Percentiles rank a stretch among this genome's conserved stretches.
Evolutionary conservation across 2,888 invertebrate genomes (phyloP).

Genomic region (Augiades crinisus): DNA sequence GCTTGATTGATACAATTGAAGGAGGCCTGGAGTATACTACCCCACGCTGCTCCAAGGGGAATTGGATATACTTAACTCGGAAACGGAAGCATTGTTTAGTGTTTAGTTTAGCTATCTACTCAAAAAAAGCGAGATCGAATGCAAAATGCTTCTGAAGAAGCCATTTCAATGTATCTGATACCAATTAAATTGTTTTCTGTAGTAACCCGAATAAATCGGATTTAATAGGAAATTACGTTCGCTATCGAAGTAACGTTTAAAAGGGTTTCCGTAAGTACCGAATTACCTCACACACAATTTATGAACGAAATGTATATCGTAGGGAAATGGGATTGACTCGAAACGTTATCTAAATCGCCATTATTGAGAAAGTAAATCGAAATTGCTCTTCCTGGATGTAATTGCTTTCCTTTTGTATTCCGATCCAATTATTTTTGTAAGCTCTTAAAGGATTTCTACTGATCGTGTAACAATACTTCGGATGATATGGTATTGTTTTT

Average conservation of each 20-base stretch:
- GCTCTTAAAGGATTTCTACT: constrained; percentile 65
- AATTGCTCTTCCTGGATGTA: constrained; percentile 63
- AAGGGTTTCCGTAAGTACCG: constrained; percentile 13
- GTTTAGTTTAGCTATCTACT: too few relatives aligned
- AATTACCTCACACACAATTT: constrained; percentile 22
- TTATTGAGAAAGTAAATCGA: constrained; percentile 58
- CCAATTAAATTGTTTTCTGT: not conserved
- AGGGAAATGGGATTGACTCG: constrained; percentile 53
- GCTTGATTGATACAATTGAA: too few relatives aligned
- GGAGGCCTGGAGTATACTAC: too few relatives aligned
- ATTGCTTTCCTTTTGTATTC: constrained; percentile 71
- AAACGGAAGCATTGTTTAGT: too few relatives aligned
- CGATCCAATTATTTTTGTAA: constrained; percentile 76
- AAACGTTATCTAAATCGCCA: constrained; percentile 64
- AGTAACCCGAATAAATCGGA: not conserved
- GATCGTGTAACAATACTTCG: constrained; percentile 37
- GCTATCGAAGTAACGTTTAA: constrained; percentile 20
- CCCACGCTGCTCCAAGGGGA: too few relatives aligned
- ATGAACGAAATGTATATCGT: constrained; percentile 28
- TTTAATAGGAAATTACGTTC: constrained; percentile 16
- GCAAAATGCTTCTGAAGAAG: too few relatives aligned
- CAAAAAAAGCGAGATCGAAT: too few relatives aligned
- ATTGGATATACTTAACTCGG: too few relatives aligned
- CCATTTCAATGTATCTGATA: too few relatives aligned
- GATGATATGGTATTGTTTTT: not conserved